A percentile compares a stretch with the other conserved stretches of the same genome.
Evolutionary conservation across 2,113 vertebrate genomes (phyloP).

Genomic region (Seriola dumerili): DNA sequence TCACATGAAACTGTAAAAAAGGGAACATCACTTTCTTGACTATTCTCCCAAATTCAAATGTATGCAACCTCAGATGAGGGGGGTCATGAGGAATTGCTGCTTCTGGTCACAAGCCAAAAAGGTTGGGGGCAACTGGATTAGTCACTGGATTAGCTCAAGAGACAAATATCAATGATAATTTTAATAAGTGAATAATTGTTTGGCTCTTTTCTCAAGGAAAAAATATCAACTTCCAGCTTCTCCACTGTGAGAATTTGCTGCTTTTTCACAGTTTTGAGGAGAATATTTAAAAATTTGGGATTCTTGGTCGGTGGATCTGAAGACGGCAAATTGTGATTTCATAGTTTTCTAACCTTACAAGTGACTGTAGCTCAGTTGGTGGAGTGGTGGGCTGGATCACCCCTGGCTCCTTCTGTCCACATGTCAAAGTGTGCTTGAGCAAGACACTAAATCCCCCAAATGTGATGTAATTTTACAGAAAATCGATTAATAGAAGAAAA

Average conservation of each 20-base stretch:
- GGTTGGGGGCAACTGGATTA: background rate
- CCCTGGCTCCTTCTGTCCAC: background rate
- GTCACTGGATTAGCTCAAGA: background rate
- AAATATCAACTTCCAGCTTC: background rate
- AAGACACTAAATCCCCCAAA: background rate
- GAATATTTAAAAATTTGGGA: background rate
- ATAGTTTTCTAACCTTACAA: background rate
- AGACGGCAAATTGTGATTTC: background rate
- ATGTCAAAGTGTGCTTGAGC: background rate
- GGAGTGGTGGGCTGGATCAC: conserved; percentile 22
- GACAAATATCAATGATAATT: background rate
- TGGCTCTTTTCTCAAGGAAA: background rate
- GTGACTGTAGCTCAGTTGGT: background rate
- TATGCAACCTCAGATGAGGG: background rate
- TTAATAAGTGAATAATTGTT: background rate
- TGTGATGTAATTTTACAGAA: conserved; percentile 9
- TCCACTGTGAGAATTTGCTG: background rate
- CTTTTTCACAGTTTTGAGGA: background rate
- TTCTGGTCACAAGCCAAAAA: background rate
- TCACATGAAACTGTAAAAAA: background rate
- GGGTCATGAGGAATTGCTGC: background rate
- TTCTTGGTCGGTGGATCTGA: background rate
- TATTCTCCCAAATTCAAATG: background rate
- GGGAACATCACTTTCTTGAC: background rate
- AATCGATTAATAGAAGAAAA: conserved; percentile 18